phyloP scores from a whole-genome alignment of 2,797 vertebrate genomes.

The Anguilla obscura region DNA sequence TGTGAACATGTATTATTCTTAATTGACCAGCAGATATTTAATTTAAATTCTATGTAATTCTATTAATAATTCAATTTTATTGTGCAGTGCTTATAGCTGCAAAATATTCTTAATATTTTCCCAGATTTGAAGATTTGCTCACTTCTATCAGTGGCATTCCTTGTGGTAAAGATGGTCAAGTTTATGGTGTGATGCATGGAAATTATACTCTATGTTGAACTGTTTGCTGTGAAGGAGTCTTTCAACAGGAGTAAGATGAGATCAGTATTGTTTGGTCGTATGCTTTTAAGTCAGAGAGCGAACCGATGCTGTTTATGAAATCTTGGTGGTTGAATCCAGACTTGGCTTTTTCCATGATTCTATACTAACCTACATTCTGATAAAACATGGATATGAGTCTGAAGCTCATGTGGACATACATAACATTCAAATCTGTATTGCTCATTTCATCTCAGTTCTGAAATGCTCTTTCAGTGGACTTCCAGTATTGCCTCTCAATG shows the following conservation, averaged over 20 bases:
- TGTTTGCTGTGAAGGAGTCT: background rate
- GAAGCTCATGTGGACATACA: background rate
- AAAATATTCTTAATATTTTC: background rate
- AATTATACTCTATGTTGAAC: background rate
- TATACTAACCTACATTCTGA: background rate
- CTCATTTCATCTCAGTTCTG: background rate
- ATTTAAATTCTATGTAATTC: background rate
- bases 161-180: background rate
- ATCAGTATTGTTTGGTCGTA: too few species aligned
- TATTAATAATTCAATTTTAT: background rate
- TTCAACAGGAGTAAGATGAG: too few species aligned
- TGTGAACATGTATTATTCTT: background rate
- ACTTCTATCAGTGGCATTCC: background rate
- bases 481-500: background rate
- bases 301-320: background rate
- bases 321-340: background rate
- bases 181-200: background rate
- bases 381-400: background rate
- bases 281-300: too few species aligned
- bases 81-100: background rate
- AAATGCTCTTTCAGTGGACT: background rate
- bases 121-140: background rate
- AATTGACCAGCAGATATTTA: background rate
- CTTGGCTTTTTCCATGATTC: background rate
- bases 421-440: background rate